phyloP scores from a whole-genome alignment of 2,797 vertebrate genomes.

The Heteromormyrus szaboi region DNA sequence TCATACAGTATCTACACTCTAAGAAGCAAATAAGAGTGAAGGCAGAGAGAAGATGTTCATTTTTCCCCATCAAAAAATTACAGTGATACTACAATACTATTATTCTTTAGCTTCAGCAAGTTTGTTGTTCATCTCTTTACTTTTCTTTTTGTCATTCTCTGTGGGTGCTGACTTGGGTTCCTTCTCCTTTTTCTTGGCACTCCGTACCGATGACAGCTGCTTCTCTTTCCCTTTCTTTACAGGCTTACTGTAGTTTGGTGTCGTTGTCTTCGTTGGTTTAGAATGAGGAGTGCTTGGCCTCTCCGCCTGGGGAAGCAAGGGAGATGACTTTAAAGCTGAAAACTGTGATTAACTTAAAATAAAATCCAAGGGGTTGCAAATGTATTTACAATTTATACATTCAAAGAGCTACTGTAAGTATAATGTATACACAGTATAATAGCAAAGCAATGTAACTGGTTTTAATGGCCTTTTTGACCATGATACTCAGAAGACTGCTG shows the following conservation, averaged over 20 bases:
- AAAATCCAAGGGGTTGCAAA: background rate
- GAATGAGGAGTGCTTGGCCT: constrained; percentile 75
- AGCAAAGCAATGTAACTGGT: background rate
- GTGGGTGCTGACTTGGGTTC: constrained; percentile 65
- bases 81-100: constrained; percentile 55
- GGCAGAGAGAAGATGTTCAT: constrained; percentile 59
- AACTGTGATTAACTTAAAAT: background rate
- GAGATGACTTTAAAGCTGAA: background rate
- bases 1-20: background rate
- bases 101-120: constrained; percentile 95
- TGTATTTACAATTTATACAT: background rate
- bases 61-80: constrained; percentile 30
- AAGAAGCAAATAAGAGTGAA: constrained; percentile 35
- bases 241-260: constrained; percentile 73
- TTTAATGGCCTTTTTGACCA: background rate
- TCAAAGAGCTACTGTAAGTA: background rate
- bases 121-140: constrained; percentile 98
- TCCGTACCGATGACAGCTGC: constrained; percentile 70
- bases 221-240: constrained; percentile 91
- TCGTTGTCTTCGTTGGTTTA: constrained; percentile 90
- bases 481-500: background rate
- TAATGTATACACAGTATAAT: background rate
- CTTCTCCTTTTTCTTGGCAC: constrained; percentile 82
- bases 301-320: constrained; percentile 66
- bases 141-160: constrained; percentile 84